Conservation (phyloP, 2,113 vertebrate genomes). For the Perca fluviatilis region DNA sequence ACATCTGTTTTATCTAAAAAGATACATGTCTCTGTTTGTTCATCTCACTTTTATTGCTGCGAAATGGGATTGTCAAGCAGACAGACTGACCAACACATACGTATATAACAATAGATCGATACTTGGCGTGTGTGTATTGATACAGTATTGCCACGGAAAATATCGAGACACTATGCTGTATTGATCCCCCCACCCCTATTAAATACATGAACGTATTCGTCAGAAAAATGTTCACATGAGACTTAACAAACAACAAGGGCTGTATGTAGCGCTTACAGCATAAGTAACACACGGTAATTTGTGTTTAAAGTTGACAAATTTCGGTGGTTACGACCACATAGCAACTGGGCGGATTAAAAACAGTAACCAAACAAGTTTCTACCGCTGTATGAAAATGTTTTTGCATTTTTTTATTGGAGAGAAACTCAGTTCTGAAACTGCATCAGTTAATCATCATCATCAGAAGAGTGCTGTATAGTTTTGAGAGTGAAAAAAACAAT, state of each 20-base stretch:
- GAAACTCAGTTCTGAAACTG: constrained; percentile 28
- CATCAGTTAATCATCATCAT: background rate
- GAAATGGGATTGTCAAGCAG: too few relatives aligned
- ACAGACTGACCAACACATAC: too few relatives aligned
- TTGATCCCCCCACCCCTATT: too few relatives aligned
- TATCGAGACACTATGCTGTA: too few relatives aligned
- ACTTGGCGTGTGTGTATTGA: too few relatives aligned
- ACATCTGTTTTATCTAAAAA: too few relatives aligned
- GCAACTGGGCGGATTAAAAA: background rate
- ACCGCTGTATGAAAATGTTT: background rate
- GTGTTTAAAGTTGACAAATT: background rate
- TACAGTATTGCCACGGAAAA: too few relatives aligned
- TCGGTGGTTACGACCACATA: background rate
- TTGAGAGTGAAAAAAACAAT: background rate
- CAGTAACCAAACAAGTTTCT: background rate
- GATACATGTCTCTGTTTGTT: too few relatives aligned
- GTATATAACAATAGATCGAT: too few relatives aligned
- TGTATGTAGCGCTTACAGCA: background rate
- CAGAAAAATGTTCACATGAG: background rate
- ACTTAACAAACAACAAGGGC: background rate
- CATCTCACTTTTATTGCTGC: too few relatives aligned
- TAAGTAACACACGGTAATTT: background rate
- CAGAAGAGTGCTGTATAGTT: background rate
- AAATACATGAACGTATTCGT: background rate
- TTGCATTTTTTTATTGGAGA: background rate